Percentiles rank a stretch among this genome's conserved stretches.
Evolutionary conservation across 2,888 invertebrate species (phyloP).

Genomic region (Tenthredo livida): DNA sequence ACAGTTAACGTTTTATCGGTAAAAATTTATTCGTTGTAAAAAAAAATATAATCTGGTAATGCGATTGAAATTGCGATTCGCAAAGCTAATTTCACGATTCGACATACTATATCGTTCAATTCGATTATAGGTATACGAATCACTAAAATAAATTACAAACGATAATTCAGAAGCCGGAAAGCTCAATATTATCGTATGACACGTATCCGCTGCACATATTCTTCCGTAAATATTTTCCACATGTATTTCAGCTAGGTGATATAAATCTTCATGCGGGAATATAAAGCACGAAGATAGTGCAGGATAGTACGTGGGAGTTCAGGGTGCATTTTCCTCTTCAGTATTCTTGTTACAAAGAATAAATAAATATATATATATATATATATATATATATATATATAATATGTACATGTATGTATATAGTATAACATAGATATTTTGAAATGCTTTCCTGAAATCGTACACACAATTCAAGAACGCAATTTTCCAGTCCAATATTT

Average conservation of each 20-base stretch:
- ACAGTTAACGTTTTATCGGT: neutral
- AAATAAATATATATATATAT: neutral
- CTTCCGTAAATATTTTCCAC: neutral
- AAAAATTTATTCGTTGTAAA: neutral
- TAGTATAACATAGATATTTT: neutral
- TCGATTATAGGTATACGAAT: no score
- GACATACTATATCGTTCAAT: neutral
- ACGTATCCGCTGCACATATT: neutral
- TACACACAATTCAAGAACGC: conserved; percentile 57
- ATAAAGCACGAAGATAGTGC: neutral
- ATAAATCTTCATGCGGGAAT: neutral
- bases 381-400: no score
- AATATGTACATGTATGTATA: neutral
- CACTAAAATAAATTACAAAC: neutral
- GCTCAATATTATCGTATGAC: neutral
- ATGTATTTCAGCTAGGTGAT: neutral
- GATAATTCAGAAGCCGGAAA: neutral
- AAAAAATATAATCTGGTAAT: neutral
- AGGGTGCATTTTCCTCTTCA: neutral
- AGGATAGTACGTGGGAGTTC: neutral
- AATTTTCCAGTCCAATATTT: conserved; percentile 66
- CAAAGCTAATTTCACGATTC: neutral
- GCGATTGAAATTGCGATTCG: neutral
- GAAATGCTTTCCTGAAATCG: conserved; percentile 57
- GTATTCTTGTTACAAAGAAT: neutral